Evolutionary conservation across 2,113 vertebrate genomes (phyloP), one percentile per base, ranked within the genome.

Genomic region (Hippopotamus amphibius): DNA sequence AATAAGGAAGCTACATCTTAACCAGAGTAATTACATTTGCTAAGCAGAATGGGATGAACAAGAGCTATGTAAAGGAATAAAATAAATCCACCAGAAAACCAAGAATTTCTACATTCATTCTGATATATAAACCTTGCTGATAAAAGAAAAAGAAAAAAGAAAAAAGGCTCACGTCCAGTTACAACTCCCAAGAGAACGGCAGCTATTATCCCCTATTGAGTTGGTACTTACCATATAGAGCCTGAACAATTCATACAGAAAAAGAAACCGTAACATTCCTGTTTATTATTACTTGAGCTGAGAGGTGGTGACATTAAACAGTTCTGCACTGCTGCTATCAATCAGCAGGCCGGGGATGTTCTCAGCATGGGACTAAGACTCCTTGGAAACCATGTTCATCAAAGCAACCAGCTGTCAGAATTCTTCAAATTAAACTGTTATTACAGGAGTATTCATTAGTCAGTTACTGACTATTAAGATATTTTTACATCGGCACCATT

Each of bases 221-320:
- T 50, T 98, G 98, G 98, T 98, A 97, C 98, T 99, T 99, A 98
- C 98, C 98, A 98, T 98, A 98, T 98, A 98, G 98, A 98, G 98
- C 93, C 97, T 98, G 98, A 99, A 98, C 98, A 99, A 99, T 99
- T 99, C 98, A 98, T 99, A 99, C 98, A 98, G 98, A 99, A 99
- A 99, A 99, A 98, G 98, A 99, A 99, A 99, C 98, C 98, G 98
- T 99, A 98, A 98, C 98, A 94, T 98, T 98, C 98, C 98, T 98
- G 98, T 99, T 99, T 99, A 99, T 99, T 99, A 98, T 99, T 99
- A 97, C 98, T 98, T 99, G 95, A 98, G 98, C 98, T 98, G 98
- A 99, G 98, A 99, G 98, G 98, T 99, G 98, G 98, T 99, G 99
- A 99, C 99, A 99, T 99, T 99, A 98, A 99, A 99, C 98, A 98